A percentile compares a stretch with the other conserved stretches of the same genome.
phyloP scores from a whole-genome alignment of 2,113 vertebrate genomes.

The Carassius gibelio region DNA sequence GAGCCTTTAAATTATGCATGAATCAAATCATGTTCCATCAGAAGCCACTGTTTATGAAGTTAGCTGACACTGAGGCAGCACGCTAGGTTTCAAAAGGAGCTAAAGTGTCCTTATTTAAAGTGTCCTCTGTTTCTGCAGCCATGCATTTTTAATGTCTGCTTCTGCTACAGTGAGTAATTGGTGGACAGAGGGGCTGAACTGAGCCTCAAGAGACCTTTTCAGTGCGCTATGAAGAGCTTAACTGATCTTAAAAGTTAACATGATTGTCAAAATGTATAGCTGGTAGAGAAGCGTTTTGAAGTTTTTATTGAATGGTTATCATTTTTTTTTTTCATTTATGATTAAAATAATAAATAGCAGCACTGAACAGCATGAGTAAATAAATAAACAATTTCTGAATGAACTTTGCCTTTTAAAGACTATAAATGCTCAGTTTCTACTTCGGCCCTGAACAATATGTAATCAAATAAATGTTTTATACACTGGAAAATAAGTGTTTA shows the following conservation, averaged over 20 bases:
- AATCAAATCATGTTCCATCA: neutral
- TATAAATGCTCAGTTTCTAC: neutral
- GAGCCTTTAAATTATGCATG: neutral
- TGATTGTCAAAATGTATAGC: conserved; percentile 35
- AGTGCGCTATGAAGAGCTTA: conserved; percentile 39
- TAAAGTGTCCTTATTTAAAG: conserved; percentile 55
- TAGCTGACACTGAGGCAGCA: neutral
- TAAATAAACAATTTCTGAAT: neutral
- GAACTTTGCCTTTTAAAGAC: neutral
- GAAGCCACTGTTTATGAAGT: neutral
- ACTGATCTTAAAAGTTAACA: conserved; percentile 46
- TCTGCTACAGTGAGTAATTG: conserved; percentile 66
- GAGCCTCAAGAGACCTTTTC: conserved; percentile 62
- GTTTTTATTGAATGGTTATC: neutral
- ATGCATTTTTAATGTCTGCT: conserved; percentile 66
- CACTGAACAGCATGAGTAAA: neutral
- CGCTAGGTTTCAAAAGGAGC: neutral
- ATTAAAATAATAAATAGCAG: neutral
- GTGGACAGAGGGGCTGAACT: conserved; percentile 57
- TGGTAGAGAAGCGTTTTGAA: neutral
- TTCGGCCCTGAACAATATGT: neutral
- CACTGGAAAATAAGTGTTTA: conserved; percentile 12
- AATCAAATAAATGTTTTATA: neutral
- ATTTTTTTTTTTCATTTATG: no score
- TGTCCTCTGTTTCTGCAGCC: conserved; percentile 46